These are phyloP conservation scores for Erebia epiphron DNA, from an alignment of 2,888 invertebrate species.

Conservation along the genomic window DNA sequence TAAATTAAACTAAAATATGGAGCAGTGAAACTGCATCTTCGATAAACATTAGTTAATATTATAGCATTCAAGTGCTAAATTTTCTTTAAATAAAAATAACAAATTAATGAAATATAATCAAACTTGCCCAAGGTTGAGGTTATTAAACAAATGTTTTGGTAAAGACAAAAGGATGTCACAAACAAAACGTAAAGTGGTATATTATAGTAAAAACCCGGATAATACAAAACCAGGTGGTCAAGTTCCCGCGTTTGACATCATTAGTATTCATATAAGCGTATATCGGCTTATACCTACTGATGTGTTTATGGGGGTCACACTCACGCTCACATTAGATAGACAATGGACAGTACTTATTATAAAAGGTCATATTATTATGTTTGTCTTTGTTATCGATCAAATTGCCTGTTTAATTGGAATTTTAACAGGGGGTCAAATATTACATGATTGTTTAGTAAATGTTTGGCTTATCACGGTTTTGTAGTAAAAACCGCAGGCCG, in stretches of 20 bases:
- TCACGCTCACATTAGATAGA: constrained; percentile 23
- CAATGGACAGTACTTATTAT: constrained; percentile 20
- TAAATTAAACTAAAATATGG: too few relatives aligned
- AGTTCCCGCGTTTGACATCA: constrained; percentile 30
- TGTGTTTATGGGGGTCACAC: constrained; percentile 33
- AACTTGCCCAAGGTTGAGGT: background rate
- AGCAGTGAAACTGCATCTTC: too few relatives aligned
- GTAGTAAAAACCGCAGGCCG: background rate
- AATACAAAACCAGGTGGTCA: constrained; percentile 28
- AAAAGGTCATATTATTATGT: constrained; percentile 1
- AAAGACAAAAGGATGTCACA: background rate
- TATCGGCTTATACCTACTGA: constrained; percentile 31
- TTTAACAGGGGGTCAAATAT: constrained; percentile 5
- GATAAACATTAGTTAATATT: too few relatives aligned
- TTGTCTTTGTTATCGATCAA: constrained; percentile 7
- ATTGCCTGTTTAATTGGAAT: background rate
- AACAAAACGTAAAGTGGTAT: background rate
- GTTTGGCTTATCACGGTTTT: background rate
- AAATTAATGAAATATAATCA: too few relatives aligned
- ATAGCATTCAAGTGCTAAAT: too few relatives aligned
- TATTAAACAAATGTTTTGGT: background rate
- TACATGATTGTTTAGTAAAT: background rate
- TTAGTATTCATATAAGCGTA: constrained; percentile 34
- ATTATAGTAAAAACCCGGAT: constrained; percentile 27
- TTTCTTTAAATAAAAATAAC: too few relatives aligned